These are phyloP conservation scores for Scotopteryx bipunctaria DNA, from an alignment of 2,888 invertebrate genomes.

Conservation along the genomic window DNA sequence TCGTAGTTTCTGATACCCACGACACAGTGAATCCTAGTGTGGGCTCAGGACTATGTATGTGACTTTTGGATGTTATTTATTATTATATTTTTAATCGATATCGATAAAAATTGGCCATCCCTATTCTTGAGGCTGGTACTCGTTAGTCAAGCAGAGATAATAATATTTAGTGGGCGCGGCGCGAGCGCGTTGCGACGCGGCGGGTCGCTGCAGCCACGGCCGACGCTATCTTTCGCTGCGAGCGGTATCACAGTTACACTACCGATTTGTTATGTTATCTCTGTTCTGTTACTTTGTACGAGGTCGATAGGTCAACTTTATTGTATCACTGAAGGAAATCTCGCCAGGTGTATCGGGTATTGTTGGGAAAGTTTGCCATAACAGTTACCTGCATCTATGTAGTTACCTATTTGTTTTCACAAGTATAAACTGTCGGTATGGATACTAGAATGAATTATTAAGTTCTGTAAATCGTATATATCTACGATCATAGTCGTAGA, in stretches of 20 bases:
- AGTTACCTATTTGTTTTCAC: too few relatives aligned
- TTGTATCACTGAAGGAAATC: constrained; percentile 60
- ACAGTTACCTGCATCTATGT: constrained; percentile 10
- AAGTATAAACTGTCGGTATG: too few relatives aligned
- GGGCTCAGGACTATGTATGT: too few relatives aligned
- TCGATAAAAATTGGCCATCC: too few relatives aligned
- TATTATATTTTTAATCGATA: too few relatives aligned
- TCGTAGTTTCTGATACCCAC: too few relatives aligned
- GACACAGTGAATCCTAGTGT: too few relatives aligned
- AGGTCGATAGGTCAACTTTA: constrained; percentile 76
- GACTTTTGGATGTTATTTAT: too few relatives aligned
- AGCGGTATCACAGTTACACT: constrained; percentile 67
- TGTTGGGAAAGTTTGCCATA: constrained; percentile 22
- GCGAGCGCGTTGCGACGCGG: constrained; percentile 18
- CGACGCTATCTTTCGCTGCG: constrained; percentile 68
- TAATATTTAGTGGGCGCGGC: constrained; percentile 68
- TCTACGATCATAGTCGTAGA: too few relatives aligned
- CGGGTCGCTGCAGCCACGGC: constrained; percentile 20
- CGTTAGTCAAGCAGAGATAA: constrained; percentile 73
- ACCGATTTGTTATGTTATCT: constrained; percentile 80
- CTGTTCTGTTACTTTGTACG: constrained; percentile 68
- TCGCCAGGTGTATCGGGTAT: constrained; percentile 38
- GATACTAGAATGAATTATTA: too few relatives aligned
- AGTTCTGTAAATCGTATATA: too few relatives aligned
- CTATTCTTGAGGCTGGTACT: constrained; percentile 64